These are phyloP conservation scores for Aphidius colemani DNA, from an alignment of 2,888 invertebrate genomes.

Conservation along the genomic window DNA sequence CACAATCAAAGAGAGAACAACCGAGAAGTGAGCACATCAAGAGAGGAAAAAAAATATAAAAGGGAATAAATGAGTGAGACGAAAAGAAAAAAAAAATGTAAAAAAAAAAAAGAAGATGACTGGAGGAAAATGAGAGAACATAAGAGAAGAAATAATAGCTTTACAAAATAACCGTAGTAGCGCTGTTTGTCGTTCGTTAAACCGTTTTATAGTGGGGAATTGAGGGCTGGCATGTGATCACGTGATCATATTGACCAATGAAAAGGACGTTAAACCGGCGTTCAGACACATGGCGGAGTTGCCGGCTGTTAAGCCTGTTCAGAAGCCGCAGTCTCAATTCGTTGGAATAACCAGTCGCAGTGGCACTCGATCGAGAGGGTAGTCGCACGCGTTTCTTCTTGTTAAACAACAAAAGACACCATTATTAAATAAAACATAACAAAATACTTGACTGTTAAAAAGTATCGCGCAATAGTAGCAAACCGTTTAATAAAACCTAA, in stretches of 20 bases:
- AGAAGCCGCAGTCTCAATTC: slow-evolving; percentile 55
- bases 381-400: slow-evolving; percentile 61
- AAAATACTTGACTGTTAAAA: slow-evolving; percentile 11
- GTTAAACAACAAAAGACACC: slow-evolving; percentile 22
- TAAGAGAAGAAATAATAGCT: slow-evolving; percentile 14
- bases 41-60: slow-evolving; percentile 33
- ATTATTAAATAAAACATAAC: slow-evolving; percentile 21
- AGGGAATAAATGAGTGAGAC: slow-evolving; percentile 40
- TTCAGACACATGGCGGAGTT: slow-evolving; percentile 57
- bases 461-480: slow-evolving; percentile 18
- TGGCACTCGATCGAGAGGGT: slow-evolving; percentile 55
- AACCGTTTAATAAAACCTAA: neutral
- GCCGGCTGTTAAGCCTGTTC: slow-evolving; percentile 56
- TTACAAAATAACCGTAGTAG: slow-evolving; percentile 7
- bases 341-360: slow-evolving; percentile 54
- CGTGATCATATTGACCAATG: slow-evolving; percentile 53
- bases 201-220: neutral
- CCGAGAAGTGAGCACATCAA: slow-evolving; percentile 12
- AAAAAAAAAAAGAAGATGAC: slow-evolving; percentile 38
- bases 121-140: slow-evolving; percentile 34
- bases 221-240: slow-evolving; percentile 35
- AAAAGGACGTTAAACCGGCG: slow-evolving; percentile 47
- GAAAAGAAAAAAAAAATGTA: slow-evolving; percentile 41
- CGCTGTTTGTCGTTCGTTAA: slow-evolving; percentile 15
- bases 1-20: slow-evolving; percentile 2